Evolutionary conservation across 2,888 invertebrate genomes (phyloP).

Genomic region (Ormia ochracea): DNA sequence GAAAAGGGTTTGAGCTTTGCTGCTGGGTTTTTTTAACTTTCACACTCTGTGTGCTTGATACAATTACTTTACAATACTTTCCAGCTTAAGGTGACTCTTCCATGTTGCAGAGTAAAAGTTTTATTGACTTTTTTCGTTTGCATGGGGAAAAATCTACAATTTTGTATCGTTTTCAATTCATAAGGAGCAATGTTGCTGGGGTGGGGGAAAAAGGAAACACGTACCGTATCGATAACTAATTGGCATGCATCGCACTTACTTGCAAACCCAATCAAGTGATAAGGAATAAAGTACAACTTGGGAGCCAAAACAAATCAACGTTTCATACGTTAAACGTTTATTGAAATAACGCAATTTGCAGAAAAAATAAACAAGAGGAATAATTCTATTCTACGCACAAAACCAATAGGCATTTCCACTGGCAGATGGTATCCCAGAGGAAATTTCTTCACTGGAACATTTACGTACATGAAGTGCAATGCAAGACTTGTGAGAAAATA

Average conservation of each 20-base stretch:
- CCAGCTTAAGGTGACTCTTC: neutral
- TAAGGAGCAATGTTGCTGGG: neutral
- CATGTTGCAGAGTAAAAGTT: neutral
- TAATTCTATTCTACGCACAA: neutral
- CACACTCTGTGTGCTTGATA: neutral
- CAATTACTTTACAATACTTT: neutral
- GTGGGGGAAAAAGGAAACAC: slow-evolving; percentile 66
- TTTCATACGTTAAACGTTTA: too few relatives aligned
- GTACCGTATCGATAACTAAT: slow-evolving; percentile 73
- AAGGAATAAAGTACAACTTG: neutral
- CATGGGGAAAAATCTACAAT: neutral
- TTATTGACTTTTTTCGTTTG: neutral
- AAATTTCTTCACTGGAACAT: too few relatives aligned
- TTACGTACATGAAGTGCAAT: too few relatives aligned
- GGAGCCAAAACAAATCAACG: slow-evolving; percentile 12
- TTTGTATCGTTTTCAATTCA: slow-evolving; percentile 13
- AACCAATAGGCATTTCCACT: slow-evolving; percentile 8
- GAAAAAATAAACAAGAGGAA: neutral
- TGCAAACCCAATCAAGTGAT: slow-evolving; percentile 23
- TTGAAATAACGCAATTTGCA: slow-evolving; percentile 32
- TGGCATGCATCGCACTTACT: slow-evolving; percentile 66
- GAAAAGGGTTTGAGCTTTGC: neutral
- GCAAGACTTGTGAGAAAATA: too few relatives aligned
- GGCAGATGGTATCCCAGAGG: too few relatives aligned
- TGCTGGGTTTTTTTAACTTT: neutral